Conservation (phyloP, 2,888 invertebrate species). For the Himalopsyche kuldschensis region DNA sequence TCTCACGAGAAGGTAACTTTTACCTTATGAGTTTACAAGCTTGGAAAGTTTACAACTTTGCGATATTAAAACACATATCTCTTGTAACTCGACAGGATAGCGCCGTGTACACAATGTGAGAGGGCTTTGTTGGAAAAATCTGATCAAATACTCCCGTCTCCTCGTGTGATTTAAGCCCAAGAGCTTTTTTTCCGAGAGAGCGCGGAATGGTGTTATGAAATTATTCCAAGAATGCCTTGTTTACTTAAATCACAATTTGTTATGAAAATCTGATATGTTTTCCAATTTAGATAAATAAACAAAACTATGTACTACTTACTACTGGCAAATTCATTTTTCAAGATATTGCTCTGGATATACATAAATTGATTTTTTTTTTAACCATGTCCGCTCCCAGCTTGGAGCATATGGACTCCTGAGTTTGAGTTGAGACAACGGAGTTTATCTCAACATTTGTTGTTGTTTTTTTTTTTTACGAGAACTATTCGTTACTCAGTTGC, state of each 20-base stretch:
- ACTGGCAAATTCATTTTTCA: too few species aligned
- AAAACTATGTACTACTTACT: too few species aligned
- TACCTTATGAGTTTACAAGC: conserved; percentile 3
- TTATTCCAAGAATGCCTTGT: background rate
- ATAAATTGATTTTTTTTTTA: too few species aligned
- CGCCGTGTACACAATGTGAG: conserved; percentile 15
- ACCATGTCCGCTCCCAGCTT: too few species aligned
- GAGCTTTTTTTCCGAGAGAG: background rate
- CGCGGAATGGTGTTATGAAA: background rate
- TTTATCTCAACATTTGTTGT: too few species aligned
- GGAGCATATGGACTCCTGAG: too few species aligned
- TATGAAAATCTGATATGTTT: background rate
- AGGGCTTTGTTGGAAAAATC: conserved; percentile 24
- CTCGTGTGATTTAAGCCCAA: background rate
- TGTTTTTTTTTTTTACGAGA: too few species aligned
- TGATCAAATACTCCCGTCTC: conserved; percentile 20
- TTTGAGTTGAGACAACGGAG: too few species aligned
- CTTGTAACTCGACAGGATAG: conserved; percentile 13
- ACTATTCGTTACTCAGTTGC: too few species aligned
- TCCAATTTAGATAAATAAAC: too few species aligned
- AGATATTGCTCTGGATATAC: too few species aligned
- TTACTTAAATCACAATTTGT: background rate
- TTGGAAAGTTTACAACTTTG: conserved; percentile 21
- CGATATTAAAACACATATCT: conserved; percentile 34
- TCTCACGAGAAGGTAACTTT: conserved; percentile 3